Base-by-base conservation (phyloP, 2,797 vertebrate species). In the Macroramphosus scolopax region DNA sequence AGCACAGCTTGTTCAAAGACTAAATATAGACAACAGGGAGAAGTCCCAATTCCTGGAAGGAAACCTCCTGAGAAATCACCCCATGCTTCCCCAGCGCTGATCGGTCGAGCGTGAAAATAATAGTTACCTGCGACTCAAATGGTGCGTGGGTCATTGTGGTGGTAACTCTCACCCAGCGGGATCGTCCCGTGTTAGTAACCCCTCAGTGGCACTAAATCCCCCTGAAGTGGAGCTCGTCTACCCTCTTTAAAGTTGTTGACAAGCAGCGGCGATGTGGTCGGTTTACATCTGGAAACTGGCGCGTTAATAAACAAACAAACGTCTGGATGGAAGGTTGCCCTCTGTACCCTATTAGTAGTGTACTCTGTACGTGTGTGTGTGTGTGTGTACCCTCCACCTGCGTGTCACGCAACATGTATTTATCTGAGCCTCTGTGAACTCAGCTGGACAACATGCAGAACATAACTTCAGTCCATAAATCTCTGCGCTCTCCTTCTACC, bases 401-500 rank as follows among this genome's bases (percentile, higher is more conserved):
- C n/a, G n/a, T n/a, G n/a, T n/a, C n/a, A n/a, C n/a, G n/a, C n/a
- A n/a, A n/a, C n/a, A n/a, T n/a, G n/a, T n/a, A n/a, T n/a, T n/a
- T n/a, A n/a, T 68, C 61, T 72, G 55, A 46, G 42, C 62, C 72
- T 84, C 67, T 68, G 63, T 70, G 75, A 75, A 70, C 78, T 80
- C 80, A 81, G 80, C 78, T 86, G 78, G 78, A 82, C 44, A 68
- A 72, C 76, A 80, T 70, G 78, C 78, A 75, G 67, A 83, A 84
- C 80, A 78, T 71, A 61, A 83, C 72, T 78, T 77, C 69, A 81
- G 72, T 77, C 78, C 44, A 80, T 87, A 82, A 72, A 83, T 77
- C 51, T 67, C 24, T 34, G 33, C 1, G 1, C 40, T 53, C 63
- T 68, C 51, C 17, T 46, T 74, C 50, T 17, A 29, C 49, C 35